phyloP scores from a whole-genome alignment of 2,888 invertebrate species.

The Mimumesa dahlbomi region DNA sequence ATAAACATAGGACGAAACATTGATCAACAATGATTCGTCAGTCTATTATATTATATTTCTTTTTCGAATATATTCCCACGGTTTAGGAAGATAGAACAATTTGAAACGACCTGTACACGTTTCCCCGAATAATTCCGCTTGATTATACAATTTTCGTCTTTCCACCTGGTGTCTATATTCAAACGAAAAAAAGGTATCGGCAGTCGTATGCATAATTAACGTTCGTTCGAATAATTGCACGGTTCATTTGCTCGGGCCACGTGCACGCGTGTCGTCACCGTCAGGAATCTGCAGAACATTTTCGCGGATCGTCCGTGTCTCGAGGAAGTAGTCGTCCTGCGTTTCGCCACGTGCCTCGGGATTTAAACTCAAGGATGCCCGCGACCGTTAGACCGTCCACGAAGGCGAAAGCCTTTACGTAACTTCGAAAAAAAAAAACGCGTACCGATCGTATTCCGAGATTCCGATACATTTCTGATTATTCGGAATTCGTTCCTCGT shows the following conservation, averaged over 20 bases:
- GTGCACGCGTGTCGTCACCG: slow-evolving; percentile 16
- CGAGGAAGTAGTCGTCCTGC: slow-evolving; percentile 45
- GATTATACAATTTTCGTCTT: too few species aligned
- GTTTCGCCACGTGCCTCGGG: slow-evolving; percentile 66
- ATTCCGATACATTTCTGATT: neutral
- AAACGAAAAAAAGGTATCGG: too few species aligned
- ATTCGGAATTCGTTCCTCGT: too few species aligned
- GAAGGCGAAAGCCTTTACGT: slow-evolving; percentile 60
- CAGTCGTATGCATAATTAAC: neutral
- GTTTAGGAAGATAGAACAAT: too few species aligned
- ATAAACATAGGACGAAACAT: too few species aligned
- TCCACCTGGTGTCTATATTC: too few species aligned
- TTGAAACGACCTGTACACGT: too few species aligned
- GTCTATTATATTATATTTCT: too few species aligned
- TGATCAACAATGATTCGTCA: too few species aligned
- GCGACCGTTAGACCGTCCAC: slow-evolving; percentile 68
- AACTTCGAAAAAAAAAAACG: slow-evolving; percentile 40
- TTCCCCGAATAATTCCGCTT: too few species aligned
- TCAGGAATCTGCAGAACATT: slow-evolving; percentile 27
- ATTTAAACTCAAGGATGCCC: slow-evolving; percentile 72
- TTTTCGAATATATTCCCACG: too few species aligned
- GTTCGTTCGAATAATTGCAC: neutral
- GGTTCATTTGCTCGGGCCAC: slow-evolving; percentile 4
- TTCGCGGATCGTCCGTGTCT: slow-evolving; percentile 52
- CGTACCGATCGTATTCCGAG: neutral